Evolutionary conservation across 2,113 vertebrate genomes (phyloP), one percentile per base, ranked within the genome.

Genomic region (Electrona antarctica): DNA sequence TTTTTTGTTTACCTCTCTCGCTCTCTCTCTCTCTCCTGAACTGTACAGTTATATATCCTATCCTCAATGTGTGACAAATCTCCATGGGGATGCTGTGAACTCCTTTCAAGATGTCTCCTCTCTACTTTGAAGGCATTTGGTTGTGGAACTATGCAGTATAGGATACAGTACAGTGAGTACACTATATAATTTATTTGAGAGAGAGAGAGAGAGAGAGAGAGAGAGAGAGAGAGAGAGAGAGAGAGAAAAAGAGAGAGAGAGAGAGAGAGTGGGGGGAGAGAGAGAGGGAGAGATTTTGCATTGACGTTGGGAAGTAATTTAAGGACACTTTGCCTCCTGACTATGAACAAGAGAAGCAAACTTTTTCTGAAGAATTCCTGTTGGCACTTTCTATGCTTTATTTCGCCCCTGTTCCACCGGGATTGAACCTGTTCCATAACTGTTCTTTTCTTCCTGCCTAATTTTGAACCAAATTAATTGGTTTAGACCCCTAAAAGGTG

Each of bases 61-160:
- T 41, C 33, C 29, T 86, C 70, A 63, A 2, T 68, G 68, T 80
- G 77, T 77, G 67, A 86, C 81, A 83, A 79, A 81, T 85, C 69
- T 85, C 61, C 75, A 58, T 67, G 82, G 66, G 57, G 67, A 60
- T 29, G 63, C 75, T 76, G 78, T 66, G 68, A 83, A 61, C 57
- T 13, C 8, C 54, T 79, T 79, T 76, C 71, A 69, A 74, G 46
- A 58, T 76, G 70, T 56, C 69, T 74, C 67, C 41, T 57, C 13
- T 61, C 59, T 64, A 2, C 11, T 51, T 9, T 67, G 13, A 64
- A 74, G 6, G 8, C 7, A 63, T 41, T 41, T 3, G 33, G 33
- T 41, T 41, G 33, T 41, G 33, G 33, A 41, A 41, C 33, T 41
- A 2, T 41, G 33, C 33, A 56, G 7, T 7, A n/a, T 8, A 56